Conservation (phyloP, 2,113 vertebrate genomes). For the Vulpes vulpes region DNA sequence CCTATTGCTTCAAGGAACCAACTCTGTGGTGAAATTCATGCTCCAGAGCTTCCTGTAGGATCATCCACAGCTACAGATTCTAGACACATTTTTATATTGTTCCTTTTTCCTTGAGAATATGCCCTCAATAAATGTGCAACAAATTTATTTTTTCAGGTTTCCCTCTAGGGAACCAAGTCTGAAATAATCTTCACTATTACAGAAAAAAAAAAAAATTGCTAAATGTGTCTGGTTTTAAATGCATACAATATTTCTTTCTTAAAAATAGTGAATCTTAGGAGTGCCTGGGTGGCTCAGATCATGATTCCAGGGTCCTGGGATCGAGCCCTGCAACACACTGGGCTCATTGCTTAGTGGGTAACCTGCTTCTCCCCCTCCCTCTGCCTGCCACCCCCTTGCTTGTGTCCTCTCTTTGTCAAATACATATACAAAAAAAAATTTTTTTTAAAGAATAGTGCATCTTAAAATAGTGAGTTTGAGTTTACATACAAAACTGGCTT, state of each 20-base stretch:
- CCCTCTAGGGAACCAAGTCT: neutral
- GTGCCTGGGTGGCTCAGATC: too few species aligned
- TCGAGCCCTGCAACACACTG: too few species aligned
- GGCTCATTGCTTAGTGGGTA: too few species aligned
- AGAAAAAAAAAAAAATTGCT: neutral
- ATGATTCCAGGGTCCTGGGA: too few species aligned
- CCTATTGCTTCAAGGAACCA: neutral
- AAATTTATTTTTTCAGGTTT: neutral
- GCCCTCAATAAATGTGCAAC: neutral
- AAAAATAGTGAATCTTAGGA: neutral
- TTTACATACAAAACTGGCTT: slow-evolving; percentile 2
- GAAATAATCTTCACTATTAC: neutral
- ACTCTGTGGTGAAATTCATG: neutral
- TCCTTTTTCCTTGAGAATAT: neutral
- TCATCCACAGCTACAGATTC: neutral
- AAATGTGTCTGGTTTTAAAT: neutral
- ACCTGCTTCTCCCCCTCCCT: too few species aligned
- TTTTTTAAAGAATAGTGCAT: neutral
- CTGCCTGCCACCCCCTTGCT: too few species aligned
- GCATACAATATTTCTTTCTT: neutral
- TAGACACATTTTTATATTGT: neutral
- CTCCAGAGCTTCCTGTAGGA: neutral
- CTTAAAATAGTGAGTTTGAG: neutral
- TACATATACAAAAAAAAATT: too few species aligned
- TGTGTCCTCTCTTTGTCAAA: too few species aligned